Evolutionary conservation across 1,140 invertebrate species (phyloP).

Genomic region (Latrodectus geometricus): DNA sequence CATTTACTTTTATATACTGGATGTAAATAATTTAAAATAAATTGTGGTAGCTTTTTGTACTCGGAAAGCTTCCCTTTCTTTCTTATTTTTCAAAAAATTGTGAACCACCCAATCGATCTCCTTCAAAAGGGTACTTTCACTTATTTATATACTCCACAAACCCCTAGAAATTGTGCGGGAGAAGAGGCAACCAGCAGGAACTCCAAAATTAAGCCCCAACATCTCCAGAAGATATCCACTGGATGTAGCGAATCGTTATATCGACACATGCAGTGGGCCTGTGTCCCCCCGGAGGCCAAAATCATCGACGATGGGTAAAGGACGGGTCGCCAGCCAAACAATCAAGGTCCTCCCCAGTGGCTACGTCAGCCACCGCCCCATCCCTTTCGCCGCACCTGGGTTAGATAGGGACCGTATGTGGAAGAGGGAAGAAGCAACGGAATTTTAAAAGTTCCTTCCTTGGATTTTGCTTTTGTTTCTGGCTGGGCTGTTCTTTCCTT

Average conservation of each 20-base stretch:
- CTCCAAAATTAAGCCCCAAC: neutral
- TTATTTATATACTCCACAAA: too few species aligned
- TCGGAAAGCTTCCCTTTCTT: too few species aligned
- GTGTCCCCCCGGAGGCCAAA: slow-evolving; percentile 5
- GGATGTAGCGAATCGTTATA: slow-evolving; percentile 11
- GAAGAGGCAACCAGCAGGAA: neutral
- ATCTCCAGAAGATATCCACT: neutral
- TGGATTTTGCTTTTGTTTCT: slow-evolving; percentile 10
- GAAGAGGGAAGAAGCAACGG: neutral
- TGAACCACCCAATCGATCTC: too few species aligned
- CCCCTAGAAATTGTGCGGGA: too few species aligned
- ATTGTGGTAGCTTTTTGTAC: too few species aligned
- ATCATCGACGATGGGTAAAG: slow-evolving; percentile 18
- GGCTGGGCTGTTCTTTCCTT: neutral
- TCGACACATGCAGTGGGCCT: neutral
- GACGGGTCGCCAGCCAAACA: slow-evolving; percentile 29
- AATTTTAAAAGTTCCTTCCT: slow-evolving; percentile 18
- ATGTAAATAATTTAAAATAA: too few species aligned
- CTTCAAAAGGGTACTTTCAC: too few species aligned
- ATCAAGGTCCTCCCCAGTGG: slow-evolving; percentile 19
- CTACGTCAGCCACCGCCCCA: neutral
- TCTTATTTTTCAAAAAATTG: too few species aligned
- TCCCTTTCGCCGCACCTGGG: neutral
- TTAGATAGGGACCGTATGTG: neutral
- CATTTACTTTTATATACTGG: too few species aligned